Evolutionary conservation across 2,113 vertebrate genomes (phyloP), one percentile per base, ranked within the genome.

Genomic region (Melanerpes aurifrons): DNA sequence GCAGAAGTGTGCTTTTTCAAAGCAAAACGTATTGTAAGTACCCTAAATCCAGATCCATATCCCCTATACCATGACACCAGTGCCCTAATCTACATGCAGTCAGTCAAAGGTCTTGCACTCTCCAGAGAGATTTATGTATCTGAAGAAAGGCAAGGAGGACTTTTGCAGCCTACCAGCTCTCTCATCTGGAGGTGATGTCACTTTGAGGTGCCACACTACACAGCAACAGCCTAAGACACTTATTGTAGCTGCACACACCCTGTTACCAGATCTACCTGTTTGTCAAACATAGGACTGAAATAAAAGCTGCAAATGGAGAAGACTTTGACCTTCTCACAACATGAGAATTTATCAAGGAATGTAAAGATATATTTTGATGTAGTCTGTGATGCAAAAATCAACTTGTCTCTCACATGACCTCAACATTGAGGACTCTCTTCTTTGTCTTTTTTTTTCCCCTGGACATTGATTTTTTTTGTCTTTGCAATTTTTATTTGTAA

Each of bases 61-160:
- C 20, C 1, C 19, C 1, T 32, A 64, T 15, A 25, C 6, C 31
- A 26, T 6, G 21, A 10, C 12, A 50, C 64, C 4, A 1, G 20
- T 20, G 24, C 43, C 45, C 12, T 48, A 40, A 66, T 3, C 6
- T 69, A 29, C 22, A 28, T 26, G 43, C 32, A 15, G 35, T 17
- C 31, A 56, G 58, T 22, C 83, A 70, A 58, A 92, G 15, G 29
- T n/a, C 50, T 54, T 80, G 12, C 22, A n/a, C 10, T 37, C 15
- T 32, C 12, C 61, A 50, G 14, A 47, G 5, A 82, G 9, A 70
- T n/a, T 28, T 67, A 66, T 6, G 5, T 29, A 56, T 78, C 9
- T 45, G 29, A 28, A 77, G 62, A 26, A 67, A 31, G 13, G 13
- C 1, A 2, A 84, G 26, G 4, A 81, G 17, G n/a, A 71, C 43